phyloP scores from a whole-genome alignment of 2,113 vertebrate genomes.

The Anthoscopus minutus region DNA sequence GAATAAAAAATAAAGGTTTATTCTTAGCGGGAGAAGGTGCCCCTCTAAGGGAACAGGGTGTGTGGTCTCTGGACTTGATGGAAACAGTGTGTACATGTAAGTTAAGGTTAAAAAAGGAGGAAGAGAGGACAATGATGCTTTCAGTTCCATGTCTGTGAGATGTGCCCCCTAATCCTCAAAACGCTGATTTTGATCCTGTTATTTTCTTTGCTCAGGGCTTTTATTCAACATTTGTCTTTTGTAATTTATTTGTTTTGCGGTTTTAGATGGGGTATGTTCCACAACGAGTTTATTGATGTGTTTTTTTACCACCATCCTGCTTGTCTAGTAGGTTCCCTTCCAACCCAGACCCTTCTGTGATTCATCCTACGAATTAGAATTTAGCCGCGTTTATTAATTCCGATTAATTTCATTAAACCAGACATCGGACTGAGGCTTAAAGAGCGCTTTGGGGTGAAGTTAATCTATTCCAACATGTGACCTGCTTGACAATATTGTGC shows the following conservation, averaged over 20 bases:
- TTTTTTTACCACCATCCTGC: not conserved
- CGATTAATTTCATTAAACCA: not conserved
- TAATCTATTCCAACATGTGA: accelerated
- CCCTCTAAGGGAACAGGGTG: not conserved
- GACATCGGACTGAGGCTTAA: not conserved
- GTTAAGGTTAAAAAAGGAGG: not conserved
- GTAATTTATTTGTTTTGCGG: not conserved
- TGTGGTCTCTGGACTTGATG: not conserved
- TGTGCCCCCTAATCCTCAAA: not conserved
- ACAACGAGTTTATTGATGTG: accelerated
- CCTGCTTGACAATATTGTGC: not conserved
- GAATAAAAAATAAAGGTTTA: not conserved
- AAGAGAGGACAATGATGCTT: too few species aligned
- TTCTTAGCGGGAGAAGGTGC: not conserved
- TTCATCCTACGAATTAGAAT: not conserved
- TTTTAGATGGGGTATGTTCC: not conserved
- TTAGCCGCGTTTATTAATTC: not conserved
- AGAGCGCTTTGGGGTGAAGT: too few species aligned
- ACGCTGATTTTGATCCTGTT: not conserved
- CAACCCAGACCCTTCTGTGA: not conserved
- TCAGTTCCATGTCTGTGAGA: not conserved
- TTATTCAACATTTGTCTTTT: not conserved
- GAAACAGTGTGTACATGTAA: accelerated
- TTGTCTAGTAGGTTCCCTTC: not conserved
- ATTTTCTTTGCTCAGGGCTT: not conserved